These are phyloP conservation scores for Leptura quadrifasciata DNA, from an alignment of 2,888 invertebrate species.

Conservation along the genomic window DNA sequence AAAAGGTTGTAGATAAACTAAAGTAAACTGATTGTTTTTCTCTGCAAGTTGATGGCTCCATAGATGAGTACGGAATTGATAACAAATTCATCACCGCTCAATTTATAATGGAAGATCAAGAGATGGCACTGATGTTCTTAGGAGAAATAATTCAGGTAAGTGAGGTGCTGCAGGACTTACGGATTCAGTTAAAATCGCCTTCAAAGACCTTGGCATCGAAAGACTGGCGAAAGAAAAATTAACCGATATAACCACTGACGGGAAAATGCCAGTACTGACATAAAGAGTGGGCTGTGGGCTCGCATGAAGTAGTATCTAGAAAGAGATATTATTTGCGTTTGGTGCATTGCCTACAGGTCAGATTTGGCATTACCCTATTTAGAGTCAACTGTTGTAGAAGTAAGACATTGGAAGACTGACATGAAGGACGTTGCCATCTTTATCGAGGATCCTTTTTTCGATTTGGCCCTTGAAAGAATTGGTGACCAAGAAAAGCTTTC, in stretches of 20 bases:
- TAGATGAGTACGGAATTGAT: neutral
- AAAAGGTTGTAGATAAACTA: neutral
- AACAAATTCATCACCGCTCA: slow-evolving; percentile 13
- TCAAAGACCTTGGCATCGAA: neutral
- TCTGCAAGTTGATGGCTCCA: slow-evolving; percentile 11
- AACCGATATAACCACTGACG: neutral
- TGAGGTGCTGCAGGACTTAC: neutral
- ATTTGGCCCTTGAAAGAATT: neutral
- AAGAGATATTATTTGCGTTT: neutral
- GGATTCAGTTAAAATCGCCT: neutral
- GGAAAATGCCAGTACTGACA: slow-evolving; percentile 21
- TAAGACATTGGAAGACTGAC: slow-evolving; percentile 4
- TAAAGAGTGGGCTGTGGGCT: neutral
- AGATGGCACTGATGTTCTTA: neutral
- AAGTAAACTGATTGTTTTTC: neutral
- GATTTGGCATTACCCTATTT: neutral
- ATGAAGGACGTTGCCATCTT: neutral
- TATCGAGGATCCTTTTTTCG: neutral
- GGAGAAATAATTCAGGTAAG: slow-evolving; percentile 1
- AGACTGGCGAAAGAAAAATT: neutral
- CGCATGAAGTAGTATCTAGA: neutral
- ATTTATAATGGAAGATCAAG: neutral
- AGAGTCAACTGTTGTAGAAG: neutral
- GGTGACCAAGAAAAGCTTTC: neutral
- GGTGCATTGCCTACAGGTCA: neutral